Conservation (phyloP, 2,113 vertebrate genomes). For the Xiphophorus couchianus region DNA sequence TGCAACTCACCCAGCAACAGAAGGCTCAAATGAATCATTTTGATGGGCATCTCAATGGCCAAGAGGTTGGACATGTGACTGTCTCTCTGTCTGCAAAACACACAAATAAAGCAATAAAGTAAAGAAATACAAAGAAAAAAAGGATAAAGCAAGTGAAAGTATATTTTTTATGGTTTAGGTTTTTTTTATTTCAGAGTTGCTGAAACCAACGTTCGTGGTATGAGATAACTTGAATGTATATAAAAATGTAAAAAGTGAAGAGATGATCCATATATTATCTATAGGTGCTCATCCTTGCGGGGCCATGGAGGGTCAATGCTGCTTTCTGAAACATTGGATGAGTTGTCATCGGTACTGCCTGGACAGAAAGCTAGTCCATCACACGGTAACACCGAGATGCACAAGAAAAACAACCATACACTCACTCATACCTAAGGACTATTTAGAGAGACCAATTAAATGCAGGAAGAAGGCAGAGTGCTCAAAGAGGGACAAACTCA, state of each 20-base stretch:
- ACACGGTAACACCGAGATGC: no score
- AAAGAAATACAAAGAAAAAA: neutral
- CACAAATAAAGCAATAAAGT: neutral
- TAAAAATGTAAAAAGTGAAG: neutral
- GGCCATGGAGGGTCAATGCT: no score
- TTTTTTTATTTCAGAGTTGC: neutral
- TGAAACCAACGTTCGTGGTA: neutral
- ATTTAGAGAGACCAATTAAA: no score
- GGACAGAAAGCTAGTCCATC: no score
- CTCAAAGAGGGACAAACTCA: no score
- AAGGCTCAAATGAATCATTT: constrained; percentile 57
- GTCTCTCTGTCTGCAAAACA: constrained; percentile 62
- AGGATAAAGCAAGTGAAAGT: neutral
- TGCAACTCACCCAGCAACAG: constrained; percentile 75
- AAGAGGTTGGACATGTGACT: constrained; percentile 22
- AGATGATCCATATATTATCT: neutral
- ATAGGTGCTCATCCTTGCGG: no score
- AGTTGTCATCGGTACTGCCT: no score
- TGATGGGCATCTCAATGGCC: constrained; percentile 42
- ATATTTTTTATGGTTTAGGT: neutral
- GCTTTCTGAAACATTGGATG: no score
- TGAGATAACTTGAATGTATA: no score
- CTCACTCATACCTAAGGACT: no score
- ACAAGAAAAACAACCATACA: no score
- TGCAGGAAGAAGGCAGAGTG: no score